Evolutionary conservation across 2,113 vertebrate genomes (phyloP).

Genomic region (Rynchops niger): DNA sequence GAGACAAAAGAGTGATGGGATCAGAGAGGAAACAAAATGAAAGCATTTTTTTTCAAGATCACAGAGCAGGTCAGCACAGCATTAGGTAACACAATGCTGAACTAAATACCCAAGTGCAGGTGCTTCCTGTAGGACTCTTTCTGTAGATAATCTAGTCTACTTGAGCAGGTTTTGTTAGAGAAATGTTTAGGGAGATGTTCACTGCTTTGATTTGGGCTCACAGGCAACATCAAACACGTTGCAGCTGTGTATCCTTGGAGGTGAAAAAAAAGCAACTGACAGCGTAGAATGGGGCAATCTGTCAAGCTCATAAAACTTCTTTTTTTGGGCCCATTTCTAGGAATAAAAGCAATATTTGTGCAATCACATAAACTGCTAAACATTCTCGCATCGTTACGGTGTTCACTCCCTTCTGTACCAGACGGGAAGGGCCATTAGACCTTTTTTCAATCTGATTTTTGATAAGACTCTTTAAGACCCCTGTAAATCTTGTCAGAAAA

Average conservation of each 20-base stretch:
- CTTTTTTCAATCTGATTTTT: constrained; percentile 12
- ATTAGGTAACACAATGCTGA: constrained; percentile 6
- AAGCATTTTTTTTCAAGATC: background rate
- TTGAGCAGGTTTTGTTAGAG: constrained; percentile 9
- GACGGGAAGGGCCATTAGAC: background rate
- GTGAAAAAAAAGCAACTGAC: background rate
- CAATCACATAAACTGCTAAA: background rate
- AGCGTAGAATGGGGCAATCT: background rate
- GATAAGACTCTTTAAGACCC: background rate
- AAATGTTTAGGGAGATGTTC: constrained; percentile 20
- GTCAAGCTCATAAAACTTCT: background rate
- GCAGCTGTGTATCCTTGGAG: background rate
- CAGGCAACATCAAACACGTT: constrained; percentile 1
- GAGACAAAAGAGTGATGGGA: constrained; percentile 26
- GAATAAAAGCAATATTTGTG: constrained; percentile 31
- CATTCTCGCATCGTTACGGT: background rate
- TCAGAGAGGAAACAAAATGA: background rate
- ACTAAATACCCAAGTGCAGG: constrained; percentile 8
- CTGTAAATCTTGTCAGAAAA: constrained; percentile 31
- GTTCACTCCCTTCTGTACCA: constrained; percentile 31
- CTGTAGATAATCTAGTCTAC: background rate
- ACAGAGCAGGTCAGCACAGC: constrained; percentile 12
- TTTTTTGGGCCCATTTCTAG: background rate
- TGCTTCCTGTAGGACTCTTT: constrained; percentile 10
- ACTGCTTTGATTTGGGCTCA: constrained; percentile 1